Conservation (phyloP, 2,113 vertebrate genomes). For the Psephotus haematonotus region DNA sequence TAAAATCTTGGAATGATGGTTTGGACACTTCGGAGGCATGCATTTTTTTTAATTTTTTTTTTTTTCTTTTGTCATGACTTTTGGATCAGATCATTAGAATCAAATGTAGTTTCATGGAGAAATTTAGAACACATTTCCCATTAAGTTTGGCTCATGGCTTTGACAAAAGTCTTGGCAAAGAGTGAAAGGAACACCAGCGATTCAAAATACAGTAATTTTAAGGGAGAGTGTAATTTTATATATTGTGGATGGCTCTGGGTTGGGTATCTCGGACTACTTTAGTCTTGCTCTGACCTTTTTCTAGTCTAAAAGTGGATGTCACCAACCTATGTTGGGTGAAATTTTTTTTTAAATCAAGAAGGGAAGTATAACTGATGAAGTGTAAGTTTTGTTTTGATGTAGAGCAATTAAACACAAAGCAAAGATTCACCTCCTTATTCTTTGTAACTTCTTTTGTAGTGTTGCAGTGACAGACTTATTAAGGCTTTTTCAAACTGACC, state of each 20-base stretch:
- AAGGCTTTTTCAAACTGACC: not conserved
- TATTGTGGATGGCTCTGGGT: not conserved
- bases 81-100: not conserved
- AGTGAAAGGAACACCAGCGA: not conserved
- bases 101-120: not conserved
- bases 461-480: not conserved
- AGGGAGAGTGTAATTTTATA: not conserved
- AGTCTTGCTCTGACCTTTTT: not conserved
- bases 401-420: not conserved
- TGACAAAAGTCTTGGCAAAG: not conserved
- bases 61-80: not conserved
- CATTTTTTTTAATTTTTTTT: not conserved
- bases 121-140: not conserved
- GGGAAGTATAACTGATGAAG: not conserved
- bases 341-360: not conserved
- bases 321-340: not conserved
- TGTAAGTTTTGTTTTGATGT: fast-evolving
- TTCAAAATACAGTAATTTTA: not conserved
- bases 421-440: not conserved
- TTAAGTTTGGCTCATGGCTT: not conserved
- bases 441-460: not conserved
- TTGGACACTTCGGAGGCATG: not conserved
- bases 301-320: not conserved
- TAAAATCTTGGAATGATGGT: not conserved
- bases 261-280: not conserved